Percentiles rank a stretch among this genome's conserved stretches.
Conservation (phyloP, 2,888 invertebrate genomes). For the Drosophila atripex region DNA sequence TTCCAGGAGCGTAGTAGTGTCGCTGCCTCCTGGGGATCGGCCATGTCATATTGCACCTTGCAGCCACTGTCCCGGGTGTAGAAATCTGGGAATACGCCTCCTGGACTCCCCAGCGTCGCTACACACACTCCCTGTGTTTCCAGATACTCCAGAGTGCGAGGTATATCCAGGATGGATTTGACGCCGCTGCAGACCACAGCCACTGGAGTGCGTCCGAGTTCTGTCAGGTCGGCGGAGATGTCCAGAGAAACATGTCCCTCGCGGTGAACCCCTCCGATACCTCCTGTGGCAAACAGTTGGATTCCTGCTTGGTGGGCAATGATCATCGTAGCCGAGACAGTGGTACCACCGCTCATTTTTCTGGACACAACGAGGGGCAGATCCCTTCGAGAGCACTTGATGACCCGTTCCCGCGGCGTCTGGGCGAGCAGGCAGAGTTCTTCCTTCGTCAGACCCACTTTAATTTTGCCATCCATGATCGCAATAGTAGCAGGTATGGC, state of each 20-base stretch:
- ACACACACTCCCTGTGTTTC: conserved; percentile 98
- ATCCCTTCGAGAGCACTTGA: conserved; percentile 96
- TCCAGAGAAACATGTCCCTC: conserved; percentile 94
- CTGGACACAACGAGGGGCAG: conserved; percentile 90
- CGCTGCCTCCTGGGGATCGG: conserved; percentile 88
- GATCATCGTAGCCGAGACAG: conserved; percentile 97
- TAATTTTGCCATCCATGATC: conserved; percentile 91
- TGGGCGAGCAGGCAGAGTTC: conserved; percentile 88
- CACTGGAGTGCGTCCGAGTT: conserved; percentile 93
- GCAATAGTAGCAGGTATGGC: conserved; percentile 97
- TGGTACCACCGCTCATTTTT: conserved; percentile 93
- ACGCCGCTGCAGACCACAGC: conserved; percentile 97
- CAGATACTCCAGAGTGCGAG: conserved; percentile 95
- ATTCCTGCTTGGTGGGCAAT: conserved; percentile 93
- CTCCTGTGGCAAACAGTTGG: conserved; percentile 97
- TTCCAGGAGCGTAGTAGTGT: conserved; percentile 86
- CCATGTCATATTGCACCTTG: conserved; percentile 89
- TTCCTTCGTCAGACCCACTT: conserved; percentile 89
- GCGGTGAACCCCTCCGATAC: conserved; percentile 95
- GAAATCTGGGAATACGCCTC: conserved; percentile 95
- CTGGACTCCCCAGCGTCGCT: conserved; percentile 88
- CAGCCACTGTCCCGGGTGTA: conserved; percentile 92
- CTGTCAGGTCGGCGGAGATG: conserved; percentile 96
- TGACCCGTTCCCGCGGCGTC: conserved; percentile 70
- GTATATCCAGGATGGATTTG: conserved; percentile 98